Base-by-base conservation (phyloP, 2,888 invertebrate genomes). In the Pachliopta kotzebuea region DNA sequence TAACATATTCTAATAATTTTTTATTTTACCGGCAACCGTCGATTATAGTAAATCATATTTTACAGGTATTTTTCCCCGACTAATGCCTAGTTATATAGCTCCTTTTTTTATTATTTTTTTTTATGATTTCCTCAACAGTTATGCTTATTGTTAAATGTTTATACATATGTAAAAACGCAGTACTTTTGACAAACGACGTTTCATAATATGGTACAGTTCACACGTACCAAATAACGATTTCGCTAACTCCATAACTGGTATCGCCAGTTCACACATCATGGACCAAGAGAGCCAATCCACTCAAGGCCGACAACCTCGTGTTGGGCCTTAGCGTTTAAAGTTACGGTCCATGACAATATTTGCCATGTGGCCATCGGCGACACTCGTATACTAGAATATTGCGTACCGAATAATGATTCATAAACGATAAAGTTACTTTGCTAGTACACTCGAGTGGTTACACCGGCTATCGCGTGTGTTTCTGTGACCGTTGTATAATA, bases 281-380 rank as follows among this genome's bases (percentile, higher is more conserved):
- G 71, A 70, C 70, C 74, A 72, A 75, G 73, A 74, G 74, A 76
- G 72, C 65, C 72, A 66, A 69, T 72, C 73, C 67, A 72, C 70
- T 74, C 86, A 85, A 86, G 85, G 85, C 81, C 81, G 74, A 69
- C 86, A 78, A 84, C 84, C 81, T 85, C 76, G 72, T 72, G 72
- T 67, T 68, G 70, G 76, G 71, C 74, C 76, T 74, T 71, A 66
- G 70, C 70, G 71, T 69, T 69, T 70, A 72, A 70, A 70, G 70
- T 68, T 68, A 70, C 71, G 66, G 68, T 66, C 68, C 68, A 75
- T 82, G 83, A 83, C 87, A 87, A 86, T 86, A 86, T 87, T 87
- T 83, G 87, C 88, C 79, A 86, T 83, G 84, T 81, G 78, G 76
- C 73, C 74, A 77, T 72, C 74, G 74, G 73, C 74, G 72, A 67